Evolutionary conservation across 1,140 invertebrate species (phyloP).

Genomic region (Semibalanus balanoides): DNA sequence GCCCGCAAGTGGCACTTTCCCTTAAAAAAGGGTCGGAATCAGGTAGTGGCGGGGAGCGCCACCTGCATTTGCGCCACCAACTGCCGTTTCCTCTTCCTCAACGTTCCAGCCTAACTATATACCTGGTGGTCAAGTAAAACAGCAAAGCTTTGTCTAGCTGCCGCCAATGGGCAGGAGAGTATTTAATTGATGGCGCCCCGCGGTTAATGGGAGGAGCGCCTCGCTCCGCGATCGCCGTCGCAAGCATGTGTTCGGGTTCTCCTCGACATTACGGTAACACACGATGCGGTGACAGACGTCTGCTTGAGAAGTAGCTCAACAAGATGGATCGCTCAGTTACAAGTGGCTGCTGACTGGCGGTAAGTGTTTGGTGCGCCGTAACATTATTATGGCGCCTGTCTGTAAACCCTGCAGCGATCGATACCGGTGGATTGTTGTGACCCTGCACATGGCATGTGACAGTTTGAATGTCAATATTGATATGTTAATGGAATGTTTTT

Average conservation of each 20-base stretch:
- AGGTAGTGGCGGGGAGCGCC: too few relatives aligned
- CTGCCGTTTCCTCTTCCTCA: too few relatives aligned
- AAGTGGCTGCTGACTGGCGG: conserved; percentile 13
- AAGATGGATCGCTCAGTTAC: conserved; percentile 11
- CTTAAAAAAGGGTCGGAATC: too few relatives aligned
- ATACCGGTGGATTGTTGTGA: too few relatives aligned
- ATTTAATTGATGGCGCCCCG: not conserved
- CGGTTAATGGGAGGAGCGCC: not conserved
- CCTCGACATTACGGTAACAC: not conserved
- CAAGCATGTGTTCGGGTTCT: not conserved
- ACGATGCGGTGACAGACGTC: not conserved
- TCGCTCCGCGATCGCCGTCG: not conserved
- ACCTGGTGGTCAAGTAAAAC: too few relatives aligned
- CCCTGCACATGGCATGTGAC: too few relatives aligned
- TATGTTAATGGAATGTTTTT: too few relatives aligned
- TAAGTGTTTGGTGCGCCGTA: not conserved
- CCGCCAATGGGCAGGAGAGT: not conserved
- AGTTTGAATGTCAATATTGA: too few relatives aligned
- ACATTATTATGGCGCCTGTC: not conserved
- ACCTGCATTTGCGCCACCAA: too few relatives aligned
- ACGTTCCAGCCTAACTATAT: too few relatives aligned
- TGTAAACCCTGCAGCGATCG: not conserved
- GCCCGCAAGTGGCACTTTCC: too few relatives aligned
- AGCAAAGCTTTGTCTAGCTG: too few relatives aligned
- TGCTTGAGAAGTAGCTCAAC: not conserved